Base-by-base conservation (phyloP, 2,113 vertebrate genomes). In the Odontophorus gujanensis region DNA sequence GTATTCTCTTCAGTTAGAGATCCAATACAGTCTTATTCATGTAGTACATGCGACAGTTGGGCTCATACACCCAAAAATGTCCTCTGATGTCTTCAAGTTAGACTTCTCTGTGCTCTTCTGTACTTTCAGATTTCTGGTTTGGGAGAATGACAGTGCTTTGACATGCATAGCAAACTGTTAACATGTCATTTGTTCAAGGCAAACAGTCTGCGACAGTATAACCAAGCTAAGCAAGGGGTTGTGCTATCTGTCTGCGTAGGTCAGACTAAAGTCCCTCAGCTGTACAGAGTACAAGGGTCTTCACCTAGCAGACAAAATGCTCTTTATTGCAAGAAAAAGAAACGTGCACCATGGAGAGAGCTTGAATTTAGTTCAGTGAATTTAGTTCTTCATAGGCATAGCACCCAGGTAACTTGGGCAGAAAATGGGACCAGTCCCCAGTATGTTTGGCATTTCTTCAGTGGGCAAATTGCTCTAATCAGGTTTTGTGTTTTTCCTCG, bases 291-390 rank as follows among this genome's bases (percentile, higher is more conserved):
- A n/a, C 9, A 47, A 50, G 17, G 8, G 12, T 34, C 58, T 90
- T 74, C 36, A 22, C 43, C 12, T 12, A 30, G n/a, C 18, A 77
- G 59, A 24, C 16, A 57, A 66, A 89, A 77, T 26, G 13, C 15
- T 53, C 38, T 65, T 87, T 53, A 19, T 12, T 48, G 24, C 21
- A 40, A 62, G 51, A 87, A 51, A 22, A 65, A 85, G 76, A 61
- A 4, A 40, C 0, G 1, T 4, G 0, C 40, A 17, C 14, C 0
- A 1, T 3, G 7, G 36, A 36, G 22, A 42, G n/a, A 66, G 13
- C 21, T 66, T 28, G 77, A 63, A 34, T 2, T 5, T 18, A 28
- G 26, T 77, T 32, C 76, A 20, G 3, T 30, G 21, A 9, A n/a
- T n/a, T n/a, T n/a, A n/a, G 62, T 34, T 47, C 43, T 86, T 55